Conservation (phyloP, 2,888 invertebrate genomes). For the Druceiella hillmani region DNA sequence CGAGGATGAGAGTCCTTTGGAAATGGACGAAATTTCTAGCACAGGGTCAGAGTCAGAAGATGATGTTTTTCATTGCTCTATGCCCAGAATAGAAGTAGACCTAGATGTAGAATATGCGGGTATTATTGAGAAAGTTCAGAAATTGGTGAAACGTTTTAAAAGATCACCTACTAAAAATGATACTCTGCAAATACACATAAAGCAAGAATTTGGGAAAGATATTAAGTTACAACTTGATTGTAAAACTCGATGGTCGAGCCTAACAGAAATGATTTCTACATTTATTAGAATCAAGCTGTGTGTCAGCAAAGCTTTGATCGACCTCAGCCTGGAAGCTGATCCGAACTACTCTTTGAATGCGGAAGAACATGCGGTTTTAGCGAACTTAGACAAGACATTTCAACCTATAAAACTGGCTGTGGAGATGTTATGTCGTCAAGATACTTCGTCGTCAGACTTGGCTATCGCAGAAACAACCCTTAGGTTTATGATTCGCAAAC, state of each 20-base stretch:
- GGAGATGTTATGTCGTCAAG: slow-evolving; percentile 18
- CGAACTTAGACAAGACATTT: slow-evolving; percentile 12
- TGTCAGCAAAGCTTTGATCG: slow-evolving; percentile 21
- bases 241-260: slow-evolving; percentile 17
- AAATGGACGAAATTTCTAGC: no score
- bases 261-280: slow-evolving; percentile 16
- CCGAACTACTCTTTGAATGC: slow-evolving; percentile 18
- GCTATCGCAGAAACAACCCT: slow-evolving; percentile 18
- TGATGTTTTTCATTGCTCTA: no score
- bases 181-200: slow-evolving; percentile 13
- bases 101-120: no score
- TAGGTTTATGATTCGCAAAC: slow-evolving; percentile 20
- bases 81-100: no score
- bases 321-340: slow-evolving; percentile 16
- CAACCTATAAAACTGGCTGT: slow-evolving; percentile 20
- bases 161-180: slow-evolving; percentile 18
- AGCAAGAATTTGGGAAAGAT: slow-evolving; percentile 12
- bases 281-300: slow-evolving; percentile 19
- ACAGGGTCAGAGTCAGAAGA: no score
- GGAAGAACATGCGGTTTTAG: slow-evolving; percentile 14
- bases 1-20: no score
- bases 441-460: slow-evolving; percentile 18
- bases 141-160: slow-evolving; percentile 8
- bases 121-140: no score
- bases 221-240: slow-evolving; percentile 14